These are phyloP conservation scores for Ganaspis sp. DNA, from an alignment of 1,140 invertebrate genomes.

Conservation along the genomic window DNA sequence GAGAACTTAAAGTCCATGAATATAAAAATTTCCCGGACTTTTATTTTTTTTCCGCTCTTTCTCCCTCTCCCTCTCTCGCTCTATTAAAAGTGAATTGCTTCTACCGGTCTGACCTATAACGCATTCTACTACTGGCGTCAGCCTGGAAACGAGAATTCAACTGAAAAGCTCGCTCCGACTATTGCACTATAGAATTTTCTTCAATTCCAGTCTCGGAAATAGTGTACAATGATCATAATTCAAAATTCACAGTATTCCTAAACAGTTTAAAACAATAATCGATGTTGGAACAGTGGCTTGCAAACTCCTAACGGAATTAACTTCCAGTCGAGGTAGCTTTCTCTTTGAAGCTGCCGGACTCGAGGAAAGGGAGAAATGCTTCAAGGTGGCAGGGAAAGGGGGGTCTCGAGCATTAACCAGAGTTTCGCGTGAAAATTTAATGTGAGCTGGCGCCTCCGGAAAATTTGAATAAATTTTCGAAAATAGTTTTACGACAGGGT, in stretches of 20 bases:
- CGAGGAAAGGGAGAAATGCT: background rate
- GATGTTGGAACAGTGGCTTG: conserved; percentile 14
- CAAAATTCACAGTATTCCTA: conserved; percentile 13
- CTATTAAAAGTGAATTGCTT: background rate
- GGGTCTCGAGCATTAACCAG: background rate
- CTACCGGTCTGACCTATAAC: background rate
- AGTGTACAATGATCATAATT: conserved; percentile 10
- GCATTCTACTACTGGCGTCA: background rate
- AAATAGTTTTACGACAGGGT: conserved; percentile 44
- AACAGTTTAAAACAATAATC: conserved; percentile 30
- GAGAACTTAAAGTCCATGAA: background rate
- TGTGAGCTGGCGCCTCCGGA: conserved; percentile 28
- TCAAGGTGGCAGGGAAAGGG: background rate
- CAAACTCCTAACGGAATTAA: conserved; percentile 18
- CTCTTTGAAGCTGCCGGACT: background rate
- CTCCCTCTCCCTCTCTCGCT: background rate
- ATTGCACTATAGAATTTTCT: background rate
- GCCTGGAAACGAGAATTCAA: background rate
- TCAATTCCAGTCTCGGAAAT: background rate
- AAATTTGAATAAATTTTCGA: conserved; percentile 48
- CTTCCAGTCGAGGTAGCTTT: conserved; percentile 26
- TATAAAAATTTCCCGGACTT: background rate
- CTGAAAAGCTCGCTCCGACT: background rate
- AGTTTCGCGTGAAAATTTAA: conserved; percentile 39
- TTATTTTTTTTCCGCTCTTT: background rate